phyloP scores from a whole-genome alignment of 2,113 vertebrate genomes.

The Eulacestoma nigropectus region DNA sequence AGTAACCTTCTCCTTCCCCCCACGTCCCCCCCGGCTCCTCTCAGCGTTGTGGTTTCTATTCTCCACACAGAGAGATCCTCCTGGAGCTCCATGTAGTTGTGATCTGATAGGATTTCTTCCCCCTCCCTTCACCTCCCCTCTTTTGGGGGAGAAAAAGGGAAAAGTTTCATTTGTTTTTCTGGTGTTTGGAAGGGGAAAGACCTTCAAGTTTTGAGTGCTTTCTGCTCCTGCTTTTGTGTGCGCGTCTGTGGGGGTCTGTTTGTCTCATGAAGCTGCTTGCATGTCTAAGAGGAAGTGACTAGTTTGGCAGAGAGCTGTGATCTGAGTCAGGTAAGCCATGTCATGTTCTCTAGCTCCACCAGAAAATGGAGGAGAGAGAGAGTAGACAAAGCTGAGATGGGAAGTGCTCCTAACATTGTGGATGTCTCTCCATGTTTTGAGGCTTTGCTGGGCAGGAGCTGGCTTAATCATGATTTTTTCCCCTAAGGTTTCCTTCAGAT shows the following conservation, averaged over 20 bases:
- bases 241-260: conserved; percentile 67
- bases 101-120: conserved; percentile 39
- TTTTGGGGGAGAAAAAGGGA: conserved; percentile 33
- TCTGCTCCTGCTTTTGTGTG: conserved; percentile 62
- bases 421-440: conserved; percentile 74
- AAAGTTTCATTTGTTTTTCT: conserved; percentile 75
- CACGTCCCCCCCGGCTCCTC: not conserved
- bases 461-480: conserved; percentile 63
- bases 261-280: conserved; percentile 75
- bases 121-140: not conserved
- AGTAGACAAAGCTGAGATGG: conserved; percentile 83
- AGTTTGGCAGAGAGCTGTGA: conserved; percentile 83
- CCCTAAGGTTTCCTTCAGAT: conserved; percentile 56
- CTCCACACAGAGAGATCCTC: conserved; percentile 53
- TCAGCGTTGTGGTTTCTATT: conserved; percentile 66
- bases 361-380: conserved; percentile 96
- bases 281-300: conserved; percentile 80
- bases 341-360: conserved; percentile 89
- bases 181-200: conserved; percentile 69
- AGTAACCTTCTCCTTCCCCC: conserved; percentile 65
- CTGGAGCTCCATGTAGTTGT: conserved; percentile 65
- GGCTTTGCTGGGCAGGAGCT: conserved; percentile 73
- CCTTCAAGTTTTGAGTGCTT: conserved; percentile 71
- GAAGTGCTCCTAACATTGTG: conserved; percentile 76
- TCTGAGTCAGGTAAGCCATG: conserved; percentile 88